A percentile compares a stretch with the other conserved stretches of the same genome.
These are phyloP conservation scores for Oligia strigilis DNA, from an alignment of 2,888 invertebrate genomes.

Conservation along the genomic window DNA sequence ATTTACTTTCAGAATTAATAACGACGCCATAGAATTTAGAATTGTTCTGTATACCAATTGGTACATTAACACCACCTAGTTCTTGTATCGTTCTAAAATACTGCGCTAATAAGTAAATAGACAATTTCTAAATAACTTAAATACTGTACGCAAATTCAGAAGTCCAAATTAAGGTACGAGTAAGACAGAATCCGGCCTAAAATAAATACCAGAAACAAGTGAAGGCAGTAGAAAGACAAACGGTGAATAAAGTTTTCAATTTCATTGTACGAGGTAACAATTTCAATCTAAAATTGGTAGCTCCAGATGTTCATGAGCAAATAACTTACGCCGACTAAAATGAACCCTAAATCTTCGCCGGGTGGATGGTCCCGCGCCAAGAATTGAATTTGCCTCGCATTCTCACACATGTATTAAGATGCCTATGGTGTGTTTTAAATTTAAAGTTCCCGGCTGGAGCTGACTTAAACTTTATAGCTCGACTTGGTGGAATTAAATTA, in stretches of 20 bases:
- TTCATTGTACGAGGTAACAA: slow-evolving; percentile 78
- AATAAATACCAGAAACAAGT: slow-evolving; percentile 54
- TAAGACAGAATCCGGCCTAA: slow-evolving; percentile 21
- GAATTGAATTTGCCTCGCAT: slow-evolving; percentile 86
- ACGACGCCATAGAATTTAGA: neutral
- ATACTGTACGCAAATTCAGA: neutral
- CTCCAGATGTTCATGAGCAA: slow-evolving; percentile 88
- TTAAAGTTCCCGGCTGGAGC: slow-evolving; percentile 53
- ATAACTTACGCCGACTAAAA: slow-evolving; percentile 86
- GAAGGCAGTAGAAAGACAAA: slow-evolving; percentile 57
- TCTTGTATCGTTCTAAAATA: neutral
- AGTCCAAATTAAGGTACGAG: slow-evolving; percentile 8
- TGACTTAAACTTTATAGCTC: slow-evolving; percentile 57
- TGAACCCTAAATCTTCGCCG: slow-evolving; percentile 87
- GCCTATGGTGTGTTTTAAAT: slow-evolving; percentile 68
- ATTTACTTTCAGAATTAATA: neutral
- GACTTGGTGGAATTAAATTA: slow-evolving; percentile 58
- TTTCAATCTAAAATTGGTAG: slow-evolving; percentile 84
- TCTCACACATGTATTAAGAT: slow-evolving; percentile 71
- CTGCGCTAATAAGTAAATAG: neutral
- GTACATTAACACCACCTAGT: neutral
- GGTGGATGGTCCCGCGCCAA: slow-evolving; percentile 83
- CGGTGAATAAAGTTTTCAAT: slow-evolving; percentile 76
- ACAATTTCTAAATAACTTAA: slow-evolving; percentile 3
- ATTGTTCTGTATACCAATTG: neutral